A percentile compares a stretch with the other conserved stretches of the same genome.
phyloP scores from a whole-genome alignment of 30 jellyfish, hydroid and myxozoan genomes.

The Hydractinia symbiolongicarpus region DNA sequence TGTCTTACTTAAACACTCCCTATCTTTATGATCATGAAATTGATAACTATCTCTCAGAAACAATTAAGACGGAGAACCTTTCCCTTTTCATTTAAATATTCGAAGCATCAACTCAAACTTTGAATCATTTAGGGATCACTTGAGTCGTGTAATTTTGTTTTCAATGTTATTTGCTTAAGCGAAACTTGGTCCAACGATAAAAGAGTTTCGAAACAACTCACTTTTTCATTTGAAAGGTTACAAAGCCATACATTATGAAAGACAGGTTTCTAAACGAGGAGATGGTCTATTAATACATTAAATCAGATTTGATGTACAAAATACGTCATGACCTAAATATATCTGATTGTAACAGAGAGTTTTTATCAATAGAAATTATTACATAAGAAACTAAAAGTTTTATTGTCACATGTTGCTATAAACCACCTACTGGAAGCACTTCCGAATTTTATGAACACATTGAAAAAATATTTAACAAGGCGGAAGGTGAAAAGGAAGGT shows the following conservation, averaged over 20 bases:
- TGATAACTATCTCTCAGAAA: too few species aligned
- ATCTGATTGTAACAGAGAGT: constrained; percentile 23
- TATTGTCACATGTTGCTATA: constrained; percentile 16
- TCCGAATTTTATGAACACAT: not conserved
- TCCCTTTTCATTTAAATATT: not conserved
- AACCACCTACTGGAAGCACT: constrained; percentile 13
- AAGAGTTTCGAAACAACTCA: constrained; percentile 8
- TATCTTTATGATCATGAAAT: not conserved
- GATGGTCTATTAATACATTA: constrained; percentile 14
- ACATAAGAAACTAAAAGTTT: constrained; percentile 5
- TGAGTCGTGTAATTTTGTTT: not conserved
- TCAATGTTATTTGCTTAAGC: not conserved
- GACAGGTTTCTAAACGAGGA: constrained; percentile 15
- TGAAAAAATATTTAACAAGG: not conserved
- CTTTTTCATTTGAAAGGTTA: not conserved
- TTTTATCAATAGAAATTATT: constrained; percentile 23
- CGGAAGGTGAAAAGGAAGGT: not conserved
- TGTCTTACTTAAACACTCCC: not conserved
- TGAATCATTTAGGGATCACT: not conserved
- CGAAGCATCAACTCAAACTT: not conserved
- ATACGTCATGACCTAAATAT: constrained; percentile 2
- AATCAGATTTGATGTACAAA: not conserved
- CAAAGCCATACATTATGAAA: not conserved
- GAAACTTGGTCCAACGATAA: constrained; percentile 9
- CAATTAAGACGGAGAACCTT: not conserved